Percentiles rank a stretch among this genome's conserved stretches.
phyloP scores from a whole-genome alignment of 2,113 vertebrate species.

The Perognathus longimembris region DNA sequence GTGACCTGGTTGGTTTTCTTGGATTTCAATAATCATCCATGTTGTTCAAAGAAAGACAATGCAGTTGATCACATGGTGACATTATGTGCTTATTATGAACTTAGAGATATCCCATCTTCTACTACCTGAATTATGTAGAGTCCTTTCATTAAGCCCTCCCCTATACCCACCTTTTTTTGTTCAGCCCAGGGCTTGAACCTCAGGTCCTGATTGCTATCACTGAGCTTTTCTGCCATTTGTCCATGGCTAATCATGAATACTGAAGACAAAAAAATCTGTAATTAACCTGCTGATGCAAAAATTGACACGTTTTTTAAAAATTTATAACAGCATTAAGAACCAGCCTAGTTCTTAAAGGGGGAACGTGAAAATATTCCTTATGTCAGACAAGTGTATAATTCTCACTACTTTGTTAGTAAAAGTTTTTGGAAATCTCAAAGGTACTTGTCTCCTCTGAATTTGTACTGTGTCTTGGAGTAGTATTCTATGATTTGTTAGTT shows the following conservation, averaged over 20 bases:
- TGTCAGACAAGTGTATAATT: neutral
- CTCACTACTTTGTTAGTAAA: constrained; percentile 32
- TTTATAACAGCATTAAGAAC: neutral
- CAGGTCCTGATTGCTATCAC: too few species aligned
- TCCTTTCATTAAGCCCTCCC: neutral
- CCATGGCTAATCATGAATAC: neutral
- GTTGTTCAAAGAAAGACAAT: neutral
- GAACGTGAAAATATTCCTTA: neutral
- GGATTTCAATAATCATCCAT: neutral
- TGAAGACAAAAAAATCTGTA: constrained; percentile 10
- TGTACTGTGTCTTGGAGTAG: neutral
- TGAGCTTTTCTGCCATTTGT: neutral
- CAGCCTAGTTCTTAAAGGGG: neutral
- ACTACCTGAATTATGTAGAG: neutral
- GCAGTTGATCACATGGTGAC: neutral
- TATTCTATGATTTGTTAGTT: constrained; percentile 58
- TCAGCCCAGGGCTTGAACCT: too few species aligned
- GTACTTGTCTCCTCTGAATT: constrained; percentile 22
- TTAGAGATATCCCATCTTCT: neutral
- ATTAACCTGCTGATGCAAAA: neutral
- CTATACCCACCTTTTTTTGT: too few species aligned
- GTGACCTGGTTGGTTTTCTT: neutral
- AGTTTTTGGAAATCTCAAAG: neutral
- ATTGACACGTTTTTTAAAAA: neutral
- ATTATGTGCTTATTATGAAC: neutral